Conservation (phyloP, 1,140 invertebrate genomes). For the Lordiphosa collinella region DNA sequence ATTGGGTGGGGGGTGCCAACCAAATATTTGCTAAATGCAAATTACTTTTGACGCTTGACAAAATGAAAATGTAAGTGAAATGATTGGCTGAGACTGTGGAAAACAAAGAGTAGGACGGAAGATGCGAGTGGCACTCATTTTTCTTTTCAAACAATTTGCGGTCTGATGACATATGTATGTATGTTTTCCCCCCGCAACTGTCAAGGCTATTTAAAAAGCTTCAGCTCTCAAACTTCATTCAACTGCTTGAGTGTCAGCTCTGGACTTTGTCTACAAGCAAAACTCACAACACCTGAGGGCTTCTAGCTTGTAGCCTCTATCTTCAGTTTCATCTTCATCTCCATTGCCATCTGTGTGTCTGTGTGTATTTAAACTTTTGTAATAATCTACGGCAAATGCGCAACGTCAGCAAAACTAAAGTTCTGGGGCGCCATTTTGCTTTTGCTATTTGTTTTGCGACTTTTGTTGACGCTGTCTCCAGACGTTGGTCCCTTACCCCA, state of each 20-base stretch:
- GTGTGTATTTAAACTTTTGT: conserved; percentile 73
- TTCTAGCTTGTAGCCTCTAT: conserved; percentile 13
- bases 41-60: conserved; percentile 71
- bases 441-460: conserved; percentile 71
- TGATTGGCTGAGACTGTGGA: conserved; percentile 45
- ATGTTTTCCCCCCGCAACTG: conserved; percentile 51
- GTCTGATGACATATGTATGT: conserved; percentile 36
- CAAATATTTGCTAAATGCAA: conserved; percentile 74
- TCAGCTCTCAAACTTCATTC: conserved; percentile 39
- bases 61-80: conserved; percentile 55
- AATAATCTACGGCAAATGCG: conserved; percentile 71
- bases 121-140: too few relatives aligned
- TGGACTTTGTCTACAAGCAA: conserved; percentile 45
- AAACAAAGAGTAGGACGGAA: too few relatives aligned
- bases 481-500: conserved; percentile 1
- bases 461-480: conserved; percentile 61
- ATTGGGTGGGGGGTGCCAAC: conserved; percentile 9
- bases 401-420: conserved; percentile 57
- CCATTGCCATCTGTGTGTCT: conserved; percentile 24
- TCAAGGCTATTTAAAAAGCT: conserved; percentile 60
- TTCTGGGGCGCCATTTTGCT: conserved; percentile 64
- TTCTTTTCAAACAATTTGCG: conserved; percentile 29
- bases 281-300: conserved; percentile 61
- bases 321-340: conserved; percentile 1
- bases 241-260: conserved; percentile 41